Percentiles rank a stretch among this genome's conserved stretches.
phyloP scores from a whole-genome alignment of 30 jellyfish, hydroid and myxozoan species.

The Cassiopea xamachana region DNA sequence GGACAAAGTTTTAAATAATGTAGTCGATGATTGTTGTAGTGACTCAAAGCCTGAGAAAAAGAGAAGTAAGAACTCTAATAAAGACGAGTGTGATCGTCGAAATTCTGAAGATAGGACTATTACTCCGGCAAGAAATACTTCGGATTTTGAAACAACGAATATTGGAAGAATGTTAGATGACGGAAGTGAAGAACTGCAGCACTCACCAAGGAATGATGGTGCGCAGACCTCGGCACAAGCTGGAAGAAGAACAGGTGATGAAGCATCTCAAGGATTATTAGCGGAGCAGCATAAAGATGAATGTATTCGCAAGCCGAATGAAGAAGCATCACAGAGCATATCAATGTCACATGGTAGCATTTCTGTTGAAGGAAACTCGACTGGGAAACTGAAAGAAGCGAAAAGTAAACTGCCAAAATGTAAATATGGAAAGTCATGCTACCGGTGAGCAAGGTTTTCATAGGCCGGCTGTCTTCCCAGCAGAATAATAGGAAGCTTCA shows the following conservation, averaged over 20 bases:
- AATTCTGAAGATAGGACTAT: not conserved
- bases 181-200: not conserved
- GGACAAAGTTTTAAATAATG: not conserved
- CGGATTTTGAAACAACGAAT: not conserved
- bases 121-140: not conserved
- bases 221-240: not conserved
- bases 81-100: not conserved
- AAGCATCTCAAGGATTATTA: not conserved
- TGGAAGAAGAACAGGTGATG: not conserved
- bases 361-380: not conserved
- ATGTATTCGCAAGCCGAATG: not conserved
- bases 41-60: not conserved
- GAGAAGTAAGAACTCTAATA: not conserved
- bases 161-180: not conserved
- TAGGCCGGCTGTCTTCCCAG: not conserved
- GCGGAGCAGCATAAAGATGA: not conserved
- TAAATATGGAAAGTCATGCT: conserved; percentile 59
- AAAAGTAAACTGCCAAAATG: conserved; percentile 60
- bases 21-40: not conserved
- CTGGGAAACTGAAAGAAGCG: not conserved
- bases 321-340: not conserved
- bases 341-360: not conserved
- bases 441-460: conserved; percentile 29
- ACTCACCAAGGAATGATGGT: not conserved
- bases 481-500: not conserved